Percentiles rank a stretch among this genome's conserved stretches.
Conservation (phyloP, 2,888 invertebrate genomes). For the Athalia rosae region DNA sequence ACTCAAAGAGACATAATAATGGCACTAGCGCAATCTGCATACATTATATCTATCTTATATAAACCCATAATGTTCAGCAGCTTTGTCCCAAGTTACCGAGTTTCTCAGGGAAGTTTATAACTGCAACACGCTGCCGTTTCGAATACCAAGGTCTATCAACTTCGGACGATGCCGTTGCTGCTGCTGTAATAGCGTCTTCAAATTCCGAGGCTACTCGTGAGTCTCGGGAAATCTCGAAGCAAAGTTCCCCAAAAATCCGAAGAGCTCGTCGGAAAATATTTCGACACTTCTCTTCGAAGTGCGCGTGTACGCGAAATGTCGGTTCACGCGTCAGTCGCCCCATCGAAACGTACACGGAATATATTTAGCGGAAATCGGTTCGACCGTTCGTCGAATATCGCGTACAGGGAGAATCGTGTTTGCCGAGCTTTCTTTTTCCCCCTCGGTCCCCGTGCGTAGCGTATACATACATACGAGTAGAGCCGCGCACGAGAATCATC, state of each 20-base stretch:
- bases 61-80: constrained; percentile 36
- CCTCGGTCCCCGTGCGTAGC: constrained; percentile 58
- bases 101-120: constrained; percentile 67
- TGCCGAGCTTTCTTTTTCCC: constrained; percentile 27
- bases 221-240: too few species aligned
- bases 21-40: constrained; percentile 69
- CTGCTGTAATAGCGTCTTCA: too few species aligned
- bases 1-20: constrained; percentile 66
- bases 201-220: too few species aligned
- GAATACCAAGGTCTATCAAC: constrained; percentile 50
- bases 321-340: neutral
- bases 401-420: neutral
- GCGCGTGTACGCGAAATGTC: neutral
- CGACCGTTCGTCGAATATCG: neutral
- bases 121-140: constrained; percentile 56
- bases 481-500: too few species aligned
- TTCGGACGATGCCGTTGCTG: too few species aligned
- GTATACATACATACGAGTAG: too few species aligned
- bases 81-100: constrained; percentile 60
- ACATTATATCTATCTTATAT: constrained; percentile 58
- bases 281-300: constrained; percentile 1
- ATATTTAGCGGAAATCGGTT: neutral
- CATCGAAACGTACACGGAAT: too few species aligned
- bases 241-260: neutral
- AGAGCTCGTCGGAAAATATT: constrained; percentile 40